Conservation (phyloP, 2,113 vertebrate species). For the Labeo catla region DNA sequence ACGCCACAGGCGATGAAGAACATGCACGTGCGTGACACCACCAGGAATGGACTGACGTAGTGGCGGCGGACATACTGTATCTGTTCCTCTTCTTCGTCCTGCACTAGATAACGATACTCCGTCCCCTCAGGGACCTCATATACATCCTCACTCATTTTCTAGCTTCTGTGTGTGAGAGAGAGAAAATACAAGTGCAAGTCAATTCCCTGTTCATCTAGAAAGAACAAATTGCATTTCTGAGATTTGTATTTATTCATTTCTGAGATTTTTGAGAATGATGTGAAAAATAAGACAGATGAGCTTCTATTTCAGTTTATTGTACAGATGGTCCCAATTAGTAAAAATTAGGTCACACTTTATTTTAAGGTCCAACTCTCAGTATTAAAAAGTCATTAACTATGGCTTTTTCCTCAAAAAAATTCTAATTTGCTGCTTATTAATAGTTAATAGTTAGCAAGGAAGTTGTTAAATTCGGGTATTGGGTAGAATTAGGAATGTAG, state of each 20-base stretch:
- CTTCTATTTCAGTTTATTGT: no score
- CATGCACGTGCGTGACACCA: constrained; percentile 71
- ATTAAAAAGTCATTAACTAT: no score
- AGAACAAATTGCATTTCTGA: background rate
- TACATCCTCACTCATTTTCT: constrained; percentile 74
- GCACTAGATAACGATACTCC: constrained; percentile 79
- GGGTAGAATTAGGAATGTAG: no score
- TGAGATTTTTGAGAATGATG: no score
- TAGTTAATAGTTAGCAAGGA: no score
- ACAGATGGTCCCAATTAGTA: no score
- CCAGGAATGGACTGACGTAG: constrained; percentile 72
- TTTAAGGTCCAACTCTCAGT: no score
- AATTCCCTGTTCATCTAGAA: background rate
- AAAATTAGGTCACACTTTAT: no score
- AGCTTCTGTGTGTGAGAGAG: constrained; percentile 42
- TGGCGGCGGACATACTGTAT: constrained; percentile 69
- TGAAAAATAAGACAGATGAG: background rate
- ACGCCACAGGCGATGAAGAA: constrained; percentile 67
- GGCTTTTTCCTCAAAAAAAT: no score
- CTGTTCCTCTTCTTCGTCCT: constrained; percentile 73
- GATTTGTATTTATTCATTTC: no score
- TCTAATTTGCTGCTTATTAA: no score
- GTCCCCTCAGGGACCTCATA: constrained; percentile 71
- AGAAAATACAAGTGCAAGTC: background rate
- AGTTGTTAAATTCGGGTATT: no score